Percentiles rank a stretch among this genome's conserved stretches.
These are phyloP conservation scores for Tenthredo distinguenda DNA, from an alignment of 2,888 invertebrate genomes.

Conservation along the genomic window DNA sequence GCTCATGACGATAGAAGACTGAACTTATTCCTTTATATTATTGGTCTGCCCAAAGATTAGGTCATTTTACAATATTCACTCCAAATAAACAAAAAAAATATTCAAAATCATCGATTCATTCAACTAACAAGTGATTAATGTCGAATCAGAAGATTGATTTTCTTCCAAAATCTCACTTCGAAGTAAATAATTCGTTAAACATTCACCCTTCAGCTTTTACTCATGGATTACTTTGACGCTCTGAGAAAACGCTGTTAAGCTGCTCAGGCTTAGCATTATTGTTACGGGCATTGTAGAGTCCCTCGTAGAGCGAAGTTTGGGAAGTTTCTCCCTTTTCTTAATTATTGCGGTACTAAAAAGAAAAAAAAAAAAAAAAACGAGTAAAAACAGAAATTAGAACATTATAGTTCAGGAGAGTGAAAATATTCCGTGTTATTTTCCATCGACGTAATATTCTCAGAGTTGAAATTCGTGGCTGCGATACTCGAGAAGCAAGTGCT, in stretches of 20 bases:
- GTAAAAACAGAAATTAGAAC: background rate
- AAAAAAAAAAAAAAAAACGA: background rate
- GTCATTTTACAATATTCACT: no score
- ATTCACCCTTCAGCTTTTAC: background rate
- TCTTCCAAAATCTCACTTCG: background rate
- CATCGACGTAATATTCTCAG: background rate
- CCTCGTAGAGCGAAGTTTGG: background rate
- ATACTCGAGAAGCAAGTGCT: background rate
- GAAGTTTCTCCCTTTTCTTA: background rate
- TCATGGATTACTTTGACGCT: background rate
- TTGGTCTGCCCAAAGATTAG: no score
- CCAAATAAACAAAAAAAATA: no score
- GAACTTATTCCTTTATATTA: no score
- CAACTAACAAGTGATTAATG: no score
- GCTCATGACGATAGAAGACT: no score
- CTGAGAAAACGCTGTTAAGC: background rate
- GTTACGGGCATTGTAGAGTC: background rate
- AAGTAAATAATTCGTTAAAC: background rate
- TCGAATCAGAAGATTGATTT: background rate
- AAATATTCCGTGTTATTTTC: background rate
- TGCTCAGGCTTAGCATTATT: background rate
- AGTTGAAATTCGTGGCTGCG: background rate
- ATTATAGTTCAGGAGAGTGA: background rate
- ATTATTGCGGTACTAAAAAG: background rate
- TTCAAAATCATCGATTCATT: no score